These are phyloP conservation scores for Adelphocoris suturalis DNA, from an alignment of 2,888 invertebrate species.

Conservation along the genomic window DNA sequence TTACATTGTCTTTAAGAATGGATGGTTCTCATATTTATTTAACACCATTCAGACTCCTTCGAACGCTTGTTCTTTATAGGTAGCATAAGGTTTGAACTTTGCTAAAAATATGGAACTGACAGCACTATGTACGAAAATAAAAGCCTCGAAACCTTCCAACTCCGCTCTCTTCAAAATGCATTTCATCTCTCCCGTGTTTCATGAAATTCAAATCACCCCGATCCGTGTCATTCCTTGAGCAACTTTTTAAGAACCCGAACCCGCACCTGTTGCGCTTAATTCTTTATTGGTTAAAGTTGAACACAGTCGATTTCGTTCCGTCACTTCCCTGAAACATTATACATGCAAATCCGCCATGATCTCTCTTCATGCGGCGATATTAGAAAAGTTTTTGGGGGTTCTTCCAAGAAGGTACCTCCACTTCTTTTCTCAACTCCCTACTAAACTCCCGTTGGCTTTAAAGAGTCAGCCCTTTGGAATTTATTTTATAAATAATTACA, in stretches of 20 bases:
- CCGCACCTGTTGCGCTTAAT: conserved; percentile 1
- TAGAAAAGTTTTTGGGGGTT: background rate
- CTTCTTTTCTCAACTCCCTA: background rate
- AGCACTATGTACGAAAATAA: no score
- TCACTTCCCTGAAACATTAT: conserved; percentile 6
- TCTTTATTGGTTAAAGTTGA: background rate
- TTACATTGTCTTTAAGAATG: no score
- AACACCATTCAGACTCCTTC: no score
- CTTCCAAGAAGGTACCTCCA: background rate
- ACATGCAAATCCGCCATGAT: background rate
- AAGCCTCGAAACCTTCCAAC: no score
- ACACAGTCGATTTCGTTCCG: background rate
- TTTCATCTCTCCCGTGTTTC: background rate
- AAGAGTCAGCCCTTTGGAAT: background rate
- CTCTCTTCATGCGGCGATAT: background rate
- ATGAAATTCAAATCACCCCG: conserved; percentile 4
- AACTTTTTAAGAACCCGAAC: background rate
- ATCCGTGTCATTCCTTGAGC: background rate
- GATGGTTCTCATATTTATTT: no score
- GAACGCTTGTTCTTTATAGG: no score
- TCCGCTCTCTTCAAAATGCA: no score
- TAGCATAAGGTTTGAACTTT: no score
- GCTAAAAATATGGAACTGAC: no score
- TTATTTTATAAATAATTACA: conserved; percentile 30
- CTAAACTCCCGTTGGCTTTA: background rate